phyloP scores from a whole-genome alignment of 2,113 vertebrate species.

The Haplochromis burtoni region DNA sequence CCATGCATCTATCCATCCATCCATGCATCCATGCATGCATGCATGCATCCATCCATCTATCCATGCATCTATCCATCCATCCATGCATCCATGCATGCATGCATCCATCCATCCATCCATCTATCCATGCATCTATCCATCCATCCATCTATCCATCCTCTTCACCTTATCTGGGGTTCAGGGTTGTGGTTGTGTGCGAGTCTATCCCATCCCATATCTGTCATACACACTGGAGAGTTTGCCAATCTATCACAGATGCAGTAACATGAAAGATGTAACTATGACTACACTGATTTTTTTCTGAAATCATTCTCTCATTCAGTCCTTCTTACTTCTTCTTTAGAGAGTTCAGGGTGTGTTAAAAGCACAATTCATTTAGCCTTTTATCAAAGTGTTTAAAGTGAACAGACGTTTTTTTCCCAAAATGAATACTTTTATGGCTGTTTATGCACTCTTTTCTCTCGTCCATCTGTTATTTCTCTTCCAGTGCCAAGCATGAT shows the following conservation, averaged over 20 bases:
- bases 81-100: neutral
- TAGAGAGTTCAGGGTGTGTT: neutral
- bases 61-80: neutral
- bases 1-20: rapidly evolving
- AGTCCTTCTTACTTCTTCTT: neutral
- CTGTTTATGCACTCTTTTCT: neutral
- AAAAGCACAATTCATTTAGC: neutral
- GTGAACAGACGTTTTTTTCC: neutral
- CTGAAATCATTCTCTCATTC: neutral
- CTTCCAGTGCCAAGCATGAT: neutral
- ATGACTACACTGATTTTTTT: neutral
- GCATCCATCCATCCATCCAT: rapidly evolving
- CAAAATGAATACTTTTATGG: neutral
- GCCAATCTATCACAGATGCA: neutral
- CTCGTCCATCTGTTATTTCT: neutral
- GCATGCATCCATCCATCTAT: rapidly evolving
- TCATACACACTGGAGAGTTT: neutral
- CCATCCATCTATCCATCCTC: neutral
- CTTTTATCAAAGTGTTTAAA: neutral
- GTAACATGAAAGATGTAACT: neutral
- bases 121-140: rapidly evolving
- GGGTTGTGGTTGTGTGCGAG: neutral
- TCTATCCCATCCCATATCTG: neutral
- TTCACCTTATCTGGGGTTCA: neutral
- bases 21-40: neutral